Evolutionary conservation across 2,888 invertebrate genomes (phyloP), one percentile per base, ranked within the genome.

Genomic region (Nebria salina): DNA sequence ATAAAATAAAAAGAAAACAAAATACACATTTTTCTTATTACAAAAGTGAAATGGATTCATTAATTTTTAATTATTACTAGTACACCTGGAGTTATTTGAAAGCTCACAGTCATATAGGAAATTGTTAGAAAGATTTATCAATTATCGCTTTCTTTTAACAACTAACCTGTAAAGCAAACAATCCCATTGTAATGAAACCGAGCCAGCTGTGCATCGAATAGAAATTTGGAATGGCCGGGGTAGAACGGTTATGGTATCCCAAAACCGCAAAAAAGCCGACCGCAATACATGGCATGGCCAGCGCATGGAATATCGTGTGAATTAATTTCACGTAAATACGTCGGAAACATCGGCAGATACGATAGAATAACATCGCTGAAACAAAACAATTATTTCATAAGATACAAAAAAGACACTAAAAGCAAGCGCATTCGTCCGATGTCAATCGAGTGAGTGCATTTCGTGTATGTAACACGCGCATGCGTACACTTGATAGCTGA

Each of bases 131-230:
- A 34, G 34, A 34, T 34, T 34, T 34, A 34, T 34, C 34, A 34
- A 34, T 34, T 34, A 34, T 34, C 8, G 8, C 3, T 54, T 54
- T 54, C 13, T 54, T 8, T 70, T 25, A 70, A 26, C 26, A 34
- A 70, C 70, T 8, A 90, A 96, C 95, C 93, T 96, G 96, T 88
- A 96, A 90, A 83, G 93, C 95, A 90, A 96, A 96, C 88, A 96
- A 92, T 89, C 95, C 96, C 93, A 96, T 94, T 83, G 96, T 95
- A 84, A 94, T 93, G 82, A 96, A 91, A 84, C 96, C 96, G 87
- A 96, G 93, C 96, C 96, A 96, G 89, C 96, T 95, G 90, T 96
- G 96, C 83, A 96, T 91, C 73, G 95, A 95, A 89, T 95, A 96
- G 90, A 96, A 96, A 90, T 96, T 94, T 86, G 93, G 92, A 87